Evolutionary conservation across 1,140 invertebrate species (phyloP).

Genomic region (Macrocentrus cingulum): DNA sequence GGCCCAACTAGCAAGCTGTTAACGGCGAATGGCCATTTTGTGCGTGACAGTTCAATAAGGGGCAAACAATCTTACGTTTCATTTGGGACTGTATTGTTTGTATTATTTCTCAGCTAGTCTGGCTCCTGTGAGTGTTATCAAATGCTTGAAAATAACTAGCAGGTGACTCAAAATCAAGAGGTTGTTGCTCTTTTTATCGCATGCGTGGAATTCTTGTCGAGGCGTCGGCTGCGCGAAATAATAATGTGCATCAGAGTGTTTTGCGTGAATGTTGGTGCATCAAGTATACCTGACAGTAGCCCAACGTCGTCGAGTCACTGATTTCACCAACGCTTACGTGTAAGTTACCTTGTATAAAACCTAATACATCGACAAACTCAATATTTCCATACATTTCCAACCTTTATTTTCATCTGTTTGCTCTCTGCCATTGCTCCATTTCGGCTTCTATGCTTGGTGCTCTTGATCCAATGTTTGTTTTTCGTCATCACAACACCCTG

Average conservation of each 20-base stretch:
- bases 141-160: background rate
- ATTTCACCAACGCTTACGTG: slow-evolving; percentile 19
- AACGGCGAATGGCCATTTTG: slow-evolving; percentile 61
- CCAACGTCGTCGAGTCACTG: slow-evolving; percentile 20
- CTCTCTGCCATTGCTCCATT: background rate
- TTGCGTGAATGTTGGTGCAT: slow-evolving; percentile 32
- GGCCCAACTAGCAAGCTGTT: slow-evolving; percentile 47
- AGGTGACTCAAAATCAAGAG: background rate
- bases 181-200: background rate
- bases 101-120: slow-evolving; percentile 4
- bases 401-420: background rate
- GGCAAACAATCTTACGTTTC: slow-evolving; percentile 23
- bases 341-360: slow-evolving; percentile 22
- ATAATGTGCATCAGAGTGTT: slow-evolving; percentile 21
- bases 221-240: slow-evolving; percentile 15
- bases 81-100: slow-evolving; percentile 3
- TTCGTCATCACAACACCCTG: background rate
- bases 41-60: slow-evolving; percentile 55
- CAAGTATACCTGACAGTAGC: slow-evolving; percentile 36
- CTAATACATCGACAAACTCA: background rate
- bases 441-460: background rate
- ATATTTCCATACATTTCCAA: background rate
- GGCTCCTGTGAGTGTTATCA: background rate
- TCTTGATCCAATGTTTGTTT: background rate
- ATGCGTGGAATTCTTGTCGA: background rate